Evolutionary conservation across 2,113 vertebrate species (phyloP), one percentile per base, ranked within the genome.

Genomic region (Porphyrio hochstetteri): DNA sequence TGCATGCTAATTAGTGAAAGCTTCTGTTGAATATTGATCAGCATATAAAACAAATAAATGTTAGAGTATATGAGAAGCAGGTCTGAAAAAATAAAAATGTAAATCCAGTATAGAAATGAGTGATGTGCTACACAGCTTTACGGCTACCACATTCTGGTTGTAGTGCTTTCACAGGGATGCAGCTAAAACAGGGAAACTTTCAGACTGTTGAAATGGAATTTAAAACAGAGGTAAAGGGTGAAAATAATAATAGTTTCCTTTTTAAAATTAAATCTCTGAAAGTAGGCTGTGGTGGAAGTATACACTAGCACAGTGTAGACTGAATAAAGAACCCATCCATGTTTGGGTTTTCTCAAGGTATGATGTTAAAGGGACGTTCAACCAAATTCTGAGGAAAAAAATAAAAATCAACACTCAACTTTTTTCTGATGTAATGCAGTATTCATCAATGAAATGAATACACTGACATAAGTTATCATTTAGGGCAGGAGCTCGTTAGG

Each of bases 1-100:
- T 89, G 38, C 53, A 48, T 86, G 38, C 53, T 93, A 89, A 92
- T 92, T 84, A 93, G 48, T 71, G 33, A 89, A 71, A 92, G 4
- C 29, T 88, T 93, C 46, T 84, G 18, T 70, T 92, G 81, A 75
- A 60, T 88, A 29, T 71, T 60, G 40, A 78, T 90, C 52, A 64
- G 52, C 25, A 64, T 90, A 36, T 28, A 74, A 90, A 92, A 52
- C 35, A 92, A 90, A 77, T 86, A 79, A 85, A 67, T 67, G 21
- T 46, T 86, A 55, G 36, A 29, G 7, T 83, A 46, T 86, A 42
- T 81, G 69, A 75, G 72, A 78, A 91, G 18, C n/a, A 52, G n/a
- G 13, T 67, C 52, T 88, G 72, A 81, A 74, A 92, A 94, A 88
- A 46, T 33, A 59, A 33, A n/a, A 70, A 78, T 90, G 7, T 90